Evolutionary conservation across 2,888 invertebrate genomes (phyloP), one percentile per base, ranked within the genome.

Genomic region (Drosophila greeni): DNA sequence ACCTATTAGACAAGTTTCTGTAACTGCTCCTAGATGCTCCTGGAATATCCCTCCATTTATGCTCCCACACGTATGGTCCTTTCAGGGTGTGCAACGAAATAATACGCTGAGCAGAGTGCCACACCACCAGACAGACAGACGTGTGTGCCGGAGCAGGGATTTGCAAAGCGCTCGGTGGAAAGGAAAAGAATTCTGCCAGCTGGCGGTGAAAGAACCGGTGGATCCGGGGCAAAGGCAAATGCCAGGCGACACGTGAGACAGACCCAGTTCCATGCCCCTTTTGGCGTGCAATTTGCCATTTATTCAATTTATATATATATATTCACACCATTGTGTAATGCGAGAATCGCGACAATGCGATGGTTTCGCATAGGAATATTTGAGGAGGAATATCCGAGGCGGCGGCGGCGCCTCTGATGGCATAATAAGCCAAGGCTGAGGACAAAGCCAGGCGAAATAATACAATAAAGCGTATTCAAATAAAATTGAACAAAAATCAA

Each of bases 261-360:
- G 29, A 16, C 43, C 51, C 51, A n/a, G 23, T 16, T 5, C 40
- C 33, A n/a, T 39, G 33, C 76, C 75, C 60, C 68, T 64, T 65
- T 79, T 67, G 69, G 73, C 62, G 67, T 76, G 73, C 82, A 80
- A 80, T 80, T 80, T 80, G 76, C 82, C 72, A 74, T 80, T 80
- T 80, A 80, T 77, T 82, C 82, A 77, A 77, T 80, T 82, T 80
- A 77, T 80, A 74, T 74, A 70, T 80, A 77, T 80, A 74, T 74
- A 70, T 72, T 55, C 69, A 60, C 55, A 66, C 66, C 37, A 45
- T 52, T 52, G 56, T 40, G 45, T 37, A 74, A 51, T 36, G 66
- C 42, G 57, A 60, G 34, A 48, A 48, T 29, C 34, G 48, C 48
- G 56, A 60, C 64, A 53, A 45, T 60, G 52, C 51, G 33, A 54